A percentile compares a stretch with the other conserved stretches of the same genome.
phyloP scores from a whole-genome alignment of 2,888 invertebrate species.

The Ormia ochracea region DNA sequence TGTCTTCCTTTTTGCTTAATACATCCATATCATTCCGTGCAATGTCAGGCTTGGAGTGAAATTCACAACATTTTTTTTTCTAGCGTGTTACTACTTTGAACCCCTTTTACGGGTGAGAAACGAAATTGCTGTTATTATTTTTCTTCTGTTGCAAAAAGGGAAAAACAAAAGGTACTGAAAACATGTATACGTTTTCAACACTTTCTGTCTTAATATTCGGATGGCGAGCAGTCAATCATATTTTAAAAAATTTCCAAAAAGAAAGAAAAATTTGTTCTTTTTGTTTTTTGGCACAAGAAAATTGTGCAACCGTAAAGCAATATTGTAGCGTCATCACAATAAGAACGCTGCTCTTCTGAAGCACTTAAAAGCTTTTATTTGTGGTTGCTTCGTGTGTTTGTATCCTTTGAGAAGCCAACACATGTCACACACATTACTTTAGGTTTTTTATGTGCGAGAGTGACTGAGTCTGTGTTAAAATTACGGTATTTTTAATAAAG shows the following conservation, averaged over 20 bases:
- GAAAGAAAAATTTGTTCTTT: conserved; percentile 31
- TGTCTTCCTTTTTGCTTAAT: background rate
- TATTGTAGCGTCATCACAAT: conserved; percentile 49
- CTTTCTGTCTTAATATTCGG: background rate
- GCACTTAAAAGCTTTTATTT: conserved; percentile 54
- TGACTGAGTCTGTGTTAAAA: background rate
- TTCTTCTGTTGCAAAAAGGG: background rate
- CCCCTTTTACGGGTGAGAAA: background rate
- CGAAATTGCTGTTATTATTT: background rate
- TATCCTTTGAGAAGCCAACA: conserved; percentile 23
- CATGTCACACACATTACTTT: conserved; percentile 40
- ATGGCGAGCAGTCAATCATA: background rate
- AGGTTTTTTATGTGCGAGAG: background rate
- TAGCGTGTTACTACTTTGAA: conserved; percentile 5
- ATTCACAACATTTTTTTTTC: conserved; percentile 1
- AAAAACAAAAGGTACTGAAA: conserved; percentile 44
- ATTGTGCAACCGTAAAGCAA: conserved; percentile 32
- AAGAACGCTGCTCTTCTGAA: conserved; percentile 38
- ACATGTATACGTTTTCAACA: background rate
- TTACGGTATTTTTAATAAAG: conserved; percentile 5
- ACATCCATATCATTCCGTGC: background rate
- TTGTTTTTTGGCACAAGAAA: conserved; percentile 43
- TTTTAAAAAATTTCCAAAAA: background rate
- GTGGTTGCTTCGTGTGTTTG: background rate
- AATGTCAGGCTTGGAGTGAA: conserved; percentile 28